Evolutionary conservation across 2,888 invertebrate genomes (phyloP), one percentile per base, ranked within the genome.

Genomic region (Caenorhabditis panamensis): DNA sequence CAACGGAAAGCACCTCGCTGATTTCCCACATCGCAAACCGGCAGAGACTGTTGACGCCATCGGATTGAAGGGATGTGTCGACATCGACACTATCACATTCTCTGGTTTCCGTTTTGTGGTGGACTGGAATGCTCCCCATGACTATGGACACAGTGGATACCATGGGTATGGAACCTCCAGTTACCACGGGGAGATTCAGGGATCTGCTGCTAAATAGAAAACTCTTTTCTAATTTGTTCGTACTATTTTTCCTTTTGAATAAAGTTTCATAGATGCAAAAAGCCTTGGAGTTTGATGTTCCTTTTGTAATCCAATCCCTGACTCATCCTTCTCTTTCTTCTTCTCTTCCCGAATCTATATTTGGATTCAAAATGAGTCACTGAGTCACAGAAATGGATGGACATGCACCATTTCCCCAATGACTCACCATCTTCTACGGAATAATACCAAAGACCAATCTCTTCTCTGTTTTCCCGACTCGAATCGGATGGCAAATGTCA

Each of bases 81-180:
- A 84, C 31, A 75, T 86, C 51, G 82, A 85, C 31, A 77, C 83
- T 75, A 77, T 87, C 62, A 61, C 73, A 28, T 87, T 85, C 79
- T 62, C 80, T 16, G 85, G 83, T 63, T 87, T 87, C 67, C 76
- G 72, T 37, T 87, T 86, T 63, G 66, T 62, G 31, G 58, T 66
- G 20, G 77, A 82, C 66, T 80, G 79, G 82, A 76, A 68, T 44
- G 22, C 58, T 5, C 13, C 41, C n/a, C 76, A 82, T 41, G 84
- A 86, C 54, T 87, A 77, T 61, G 87, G 87, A 66, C 87, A 87
- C 64, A 28, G 53, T 18, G 87, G 87, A 56, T 87, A 84, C 75
- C 51, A 69, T 24, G 69, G 80, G 56, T 87, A 87, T 71, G 87
- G 87, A 51, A 86, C 81, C 26, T 79, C 71, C 9, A 26, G 31